Evolutionary conservation across 2,113 vertebrate species (phyloP).

Genomic region (Paedocypris sp.): DNA sequence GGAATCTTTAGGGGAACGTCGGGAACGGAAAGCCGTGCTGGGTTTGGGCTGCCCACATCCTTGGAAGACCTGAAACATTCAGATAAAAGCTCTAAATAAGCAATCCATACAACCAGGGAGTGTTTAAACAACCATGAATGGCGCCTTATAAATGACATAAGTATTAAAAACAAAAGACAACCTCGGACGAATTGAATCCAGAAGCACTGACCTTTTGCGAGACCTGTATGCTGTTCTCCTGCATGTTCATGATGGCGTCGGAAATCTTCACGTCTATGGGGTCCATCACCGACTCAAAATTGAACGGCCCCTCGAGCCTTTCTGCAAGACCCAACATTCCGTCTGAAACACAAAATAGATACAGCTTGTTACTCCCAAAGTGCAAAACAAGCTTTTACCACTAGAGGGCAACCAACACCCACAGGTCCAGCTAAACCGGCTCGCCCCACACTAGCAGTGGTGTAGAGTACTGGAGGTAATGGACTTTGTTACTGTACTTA

Average conservation of each 20-base stretch:
- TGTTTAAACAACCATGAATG: too few species aligned
- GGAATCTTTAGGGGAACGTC: slow-evolving; percentile 70
- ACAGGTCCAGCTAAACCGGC: neutral
- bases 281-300: slow-evolving; percentile 92
- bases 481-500: too few species aligned
- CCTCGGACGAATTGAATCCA: too few species aligned
- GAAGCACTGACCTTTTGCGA: slow-evolving; percentile 78
- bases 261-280: slow-evolving; percentile 97
- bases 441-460: too few species aligned
- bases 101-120: too few species aligned
- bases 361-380: too few species aligned
- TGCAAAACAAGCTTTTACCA: slow-evolving; percentile 22
- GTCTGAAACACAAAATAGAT: slow-evolving; percentile 55
- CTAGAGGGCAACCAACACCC: slow-evolving; percentile 38
- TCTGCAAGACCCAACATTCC: slow-evolving; percentile 85
- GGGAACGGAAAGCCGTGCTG: slow-evolving; percentile 51
- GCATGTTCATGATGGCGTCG: slow-evolving; percentile 98
- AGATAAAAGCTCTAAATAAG: too few species aligned
- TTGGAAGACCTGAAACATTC: slow-evolving; percentile 77
- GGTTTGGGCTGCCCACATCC: slow-evolving; percentile 88
- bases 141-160: too few species aligned
- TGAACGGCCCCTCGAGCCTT: slow-evolving; percentile 90
- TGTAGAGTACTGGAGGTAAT: too few species aligned
- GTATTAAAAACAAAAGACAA: too few species aligned
- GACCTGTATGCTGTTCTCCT: slow-evolving; percentile 94